phyloP scores from a whole-genome alignment of 1,140 invertebrate species.

The Drosophila pruinosa region DNA sequence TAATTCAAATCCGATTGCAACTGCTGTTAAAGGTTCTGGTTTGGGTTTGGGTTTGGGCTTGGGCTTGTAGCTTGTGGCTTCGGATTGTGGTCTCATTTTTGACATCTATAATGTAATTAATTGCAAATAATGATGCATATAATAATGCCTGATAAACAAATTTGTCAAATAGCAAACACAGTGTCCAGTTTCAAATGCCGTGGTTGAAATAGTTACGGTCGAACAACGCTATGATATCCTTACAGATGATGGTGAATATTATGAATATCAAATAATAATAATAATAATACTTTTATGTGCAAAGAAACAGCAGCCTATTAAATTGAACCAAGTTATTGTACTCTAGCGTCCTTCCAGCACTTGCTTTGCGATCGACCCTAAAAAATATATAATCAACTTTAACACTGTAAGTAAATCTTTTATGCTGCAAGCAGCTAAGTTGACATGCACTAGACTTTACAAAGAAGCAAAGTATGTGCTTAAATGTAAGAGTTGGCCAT shows the following conservation, averaged over 20 bases:
- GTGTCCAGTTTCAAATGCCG: background rate
- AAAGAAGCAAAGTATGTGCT: background rate
- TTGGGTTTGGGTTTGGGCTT: background rate
- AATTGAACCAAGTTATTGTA: no score
- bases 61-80: background rate
- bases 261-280: no score
- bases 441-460: background rate
- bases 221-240: background rate
- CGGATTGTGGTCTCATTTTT: conserved; percentile 1
- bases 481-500: background rate
- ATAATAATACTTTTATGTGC: no score
- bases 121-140: conserved; percentile 18
- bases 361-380: no score
- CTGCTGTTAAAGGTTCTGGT: conserved; percentile 9
- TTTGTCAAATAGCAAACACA: background rate
- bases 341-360: no score
- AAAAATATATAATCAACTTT: no score
- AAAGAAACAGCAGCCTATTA: no score
- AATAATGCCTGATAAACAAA: conserved; percentile 2
- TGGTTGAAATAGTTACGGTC: background rate
- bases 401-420: no score
- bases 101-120: conserved; percentile 21
- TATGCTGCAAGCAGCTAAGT: no score
- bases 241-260: no score
- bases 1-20: conserved; percentile 20